phyloP scores from a whole-genome alignment of 2,113 vertebrate genomes.

The Amblyopsis rosae region DNA sequence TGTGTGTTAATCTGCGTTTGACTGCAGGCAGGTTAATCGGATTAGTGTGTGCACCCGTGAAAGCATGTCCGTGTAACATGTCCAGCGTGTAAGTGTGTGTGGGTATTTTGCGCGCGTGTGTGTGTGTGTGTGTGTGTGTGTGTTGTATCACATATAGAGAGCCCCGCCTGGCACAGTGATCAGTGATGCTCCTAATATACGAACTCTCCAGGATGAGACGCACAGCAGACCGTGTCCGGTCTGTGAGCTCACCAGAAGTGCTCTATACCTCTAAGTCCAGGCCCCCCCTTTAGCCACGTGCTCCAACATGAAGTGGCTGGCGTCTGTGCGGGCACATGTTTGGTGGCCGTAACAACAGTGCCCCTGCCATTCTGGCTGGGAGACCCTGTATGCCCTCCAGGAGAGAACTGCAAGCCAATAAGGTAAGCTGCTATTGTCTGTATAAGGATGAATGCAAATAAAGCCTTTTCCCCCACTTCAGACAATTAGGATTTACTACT shows the following conservation, averaged over 20 bases:
- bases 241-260: neutral
- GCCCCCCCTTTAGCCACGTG: neutral
- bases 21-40: slow-evolving; percentile 28
- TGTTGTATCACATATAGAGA: neutral
- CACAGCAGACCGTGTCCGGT: slow-evolving; percentile 1
- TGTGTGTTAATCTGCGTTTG: slow-evolving; percentile 13
- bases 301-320: slow-evolving; percentile 71
- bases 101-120: slow-evolving; percentile 2
- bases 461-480: neutral
- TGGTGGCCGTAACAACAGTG: slow-evolving; percentile 56
- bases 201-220: neutral
- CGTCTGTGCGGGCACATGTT: slow-evolving; percentile 55
- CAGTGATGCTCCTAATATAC: slow-evolving; percentile 9
- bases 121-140: slow-evolving; percentile 2
- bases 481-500: too few relatives aligned
- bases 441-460: neutral
- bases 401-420: slow-evolving; percentile 59
- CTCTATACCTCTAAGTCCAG: slow-evolving; percentile 16
- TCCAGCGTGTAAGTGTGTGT: neutral
- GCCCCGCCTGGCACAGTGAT: neutral
- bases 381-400: slow-evolving; percentile 61
- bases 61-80: neutral
- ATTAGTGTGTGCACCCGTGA: slow-evolving; percentile 24
- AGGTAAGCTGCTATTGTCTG: slow-evolving; percentile 54
- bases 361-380: slow-evolving; percentile 60